A percentile compares a stretch with the other conserved stretches of the same genome.
Conservation (phyloP, 2,888 invertebrate species). For the Pristionchus japonicus region DNA sequence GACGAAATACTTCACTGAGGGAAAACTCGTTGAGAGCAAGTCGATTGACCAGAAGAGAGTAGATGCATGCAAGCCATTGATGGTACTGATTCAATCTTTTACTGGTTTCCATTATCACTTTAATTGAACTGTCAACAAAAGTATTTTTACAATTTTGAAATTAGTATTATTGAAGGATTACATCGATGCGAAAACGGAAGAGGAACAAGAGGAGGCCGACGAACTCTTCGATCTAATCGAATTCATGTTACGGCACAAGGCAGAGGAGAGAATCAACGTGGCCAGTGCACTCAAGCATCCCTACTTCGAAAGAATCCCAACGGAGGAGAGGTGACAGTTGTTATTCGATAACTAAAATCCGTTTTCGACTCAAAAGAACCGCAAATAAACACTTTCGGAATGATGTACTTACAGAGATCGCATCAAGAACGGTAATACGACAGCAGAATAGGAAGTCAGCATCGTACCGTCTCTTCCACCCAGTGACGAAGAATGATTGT, state of each 20-base stretch:
- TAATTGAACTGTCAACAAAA: neutral
- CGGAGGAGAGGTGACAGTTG: constrained; percentile 46
- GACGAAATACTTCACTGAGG: constrained; percentile 98
- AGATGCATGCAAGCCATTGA: neutral
- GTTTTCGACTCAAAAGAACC: too few relatives aligned
- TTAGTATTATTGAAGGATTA: constrained; percentile 83
- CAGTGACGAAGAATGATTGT: too few relatives aligned
- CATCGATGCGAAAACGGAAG: too few relatives aligned
- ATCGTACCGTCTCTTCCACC: too few relatives aligned
- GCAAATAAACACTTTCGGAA: too few relatives aligned
- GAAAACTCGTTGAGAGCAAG: constrained; percentile 96
- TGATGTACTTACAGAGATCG: too few relatives aligned
- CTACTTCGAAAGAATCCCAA: constrained; percentile 82
- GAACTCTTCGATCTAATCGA: constrained; percentile 93
- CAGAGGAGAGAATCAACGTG: constrained; percentile 88
- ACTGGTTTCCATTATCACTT: neutral
- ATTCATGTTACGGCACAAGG: constrained; percentile 95
- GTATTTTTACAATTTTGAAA: neutral
- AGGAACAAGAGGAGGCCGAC: constrained; percentile 90
- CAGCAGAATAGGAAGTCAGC: too few relatives aligned
- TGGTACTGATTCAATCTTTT: neutral
- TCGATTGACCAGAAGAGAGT: constrained; percentile 91
- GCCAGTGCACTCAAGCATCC: constrained; percentile 90
- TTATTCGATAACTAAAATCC: too few relatives aligned
- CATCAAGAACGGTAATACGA: too few relatives aligned